phyloP scores from a whole-genome alignment of 2,797 vertebrate genomes.

The Calcarius lapponicus region DNA sequence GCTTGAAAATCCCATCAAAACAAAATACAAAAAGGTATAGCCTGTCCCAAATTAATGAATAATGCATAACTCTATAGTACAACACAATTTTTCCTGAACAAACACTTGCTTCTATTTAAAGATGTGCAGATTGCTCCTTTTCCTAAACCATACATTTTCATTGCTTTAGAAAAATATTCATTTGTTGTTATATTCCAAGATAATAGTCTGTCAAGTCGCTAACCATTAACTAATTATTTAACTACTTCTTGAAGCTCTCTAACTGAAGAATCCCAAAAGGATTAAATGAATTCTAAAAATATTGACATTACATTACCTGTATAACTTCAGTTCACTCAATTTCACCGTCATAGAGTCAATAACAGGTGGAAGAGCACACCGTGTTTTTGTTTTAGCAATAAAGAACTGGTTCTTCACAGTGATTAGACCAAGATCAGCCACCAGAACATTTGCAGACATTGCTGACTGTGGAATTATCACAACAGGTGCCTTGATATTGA shows the following conservation, averaged over 20 bases:
- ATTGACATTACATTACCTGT: conserved; percentile 80
- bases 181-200: neutral
- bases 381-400: conserved; percentile 79
- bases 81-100: neutral
- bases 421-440: conserved; percentile 92
- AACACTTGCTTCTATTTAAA: neutral
- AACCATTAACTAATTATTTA: neutral
- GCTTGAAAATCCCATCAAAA: neutral
- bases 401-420: conserved; percentile 88
- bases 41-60: neutral
- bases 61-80: neutral
- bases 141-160: neutral
- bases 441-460: conserved; percentile 88
- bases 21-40: neutral
- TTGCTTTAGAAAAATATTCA: neutral
- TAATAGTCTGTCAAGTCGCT: neutral
- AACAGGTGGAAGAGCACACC: conserved; percentile 85
- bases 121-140: neutral
- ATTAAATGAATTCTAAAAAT: neutral
- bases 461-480: conserved; percentile 94
- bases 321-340: conserved; percentile 93
- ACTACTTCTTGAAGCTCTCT: neutral
- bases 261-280: neutral
- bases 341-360: conserved; percentile 90
- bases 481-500: conserved; percentile 94